phyloP scores from a whole-genome alignment of 1,140 invertebrate species.

The Trachelipus rathkii region DNA sequence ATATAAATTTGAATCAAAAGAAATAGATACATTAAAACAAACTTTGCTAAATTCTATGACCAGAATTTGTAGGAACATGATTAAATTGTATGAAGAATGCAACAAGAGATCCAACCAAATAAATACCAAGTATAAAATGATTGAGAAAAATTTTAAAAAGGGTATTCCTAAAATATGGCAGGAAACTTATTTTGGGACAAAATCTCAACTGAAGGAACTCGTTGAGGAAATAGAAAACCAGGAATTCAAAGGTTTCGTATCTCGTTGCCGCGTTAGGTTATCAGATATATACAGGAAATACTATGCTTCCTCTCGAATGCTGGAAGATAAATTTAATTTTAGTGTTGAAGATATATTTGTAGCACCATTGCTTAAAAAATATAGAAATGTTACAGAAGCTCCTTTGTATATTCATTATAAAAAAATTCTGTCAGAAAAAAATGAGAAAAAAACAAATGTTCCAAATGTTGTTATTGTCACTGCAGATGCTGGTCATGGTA shows the following conservation, averaged over 20 bases:
- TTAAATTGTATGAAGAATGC: background rate
- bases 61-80: background rate
- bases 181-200: background rate
- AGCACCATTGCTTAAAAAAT: background rate
- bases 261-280: background rate
- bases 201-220: background rate
- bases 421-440: background rate
- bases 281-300: background rate
- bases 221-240: background rate
- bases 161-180: background rate
- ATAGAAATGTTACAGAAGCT: background rate
- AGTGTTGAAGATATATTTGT: background rate
- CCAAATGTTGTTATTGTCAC: background rate
- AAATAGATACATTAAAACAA: background rate
- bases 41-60: background rate
- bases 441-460: background rate
- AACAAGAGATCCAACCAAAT: background rate
- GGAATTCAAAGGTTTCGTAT: background rate
- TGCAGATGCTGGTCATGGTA: slow-evolving; percentile 2
- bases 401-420: background rate
- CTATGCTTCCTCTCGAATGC: background rate
- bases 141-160: background rate
- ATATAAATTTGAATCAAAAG: background rate
- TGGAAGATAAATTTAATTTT: background rate
- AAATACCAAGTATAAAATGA: background rate